Evolutionary conservation across 2,888 invertebrate species (phyloP).

Genomic region (Lasioglossum marginatum): DNA sequence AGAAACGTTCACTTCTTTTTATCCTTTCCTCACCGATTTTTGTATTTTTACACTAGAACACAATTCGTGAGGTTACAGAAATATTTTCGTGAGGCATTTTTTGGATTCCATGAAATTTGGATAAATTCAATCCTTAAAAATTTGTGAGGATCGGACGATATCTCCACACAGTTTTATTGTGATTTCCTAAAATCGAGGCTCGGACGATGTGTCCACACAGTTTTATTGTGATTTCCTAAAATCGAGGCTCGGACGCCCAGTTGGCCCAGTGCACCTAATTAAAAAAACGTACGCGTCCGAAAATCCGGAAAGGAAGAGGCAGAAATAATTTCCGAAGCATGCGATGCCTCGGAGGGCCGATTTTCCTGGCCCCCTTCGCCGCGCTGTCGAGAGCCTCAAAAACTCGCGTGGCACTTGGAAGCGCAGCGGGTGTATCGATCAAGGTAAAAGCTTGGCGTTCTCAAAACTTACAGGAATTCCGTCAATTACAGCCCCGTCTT

Average conservation of each 20-base stretch:
- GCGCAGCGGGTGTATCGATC: constrained; percentile 50
- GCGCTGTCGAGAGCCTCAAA: constrained; percentile 23
- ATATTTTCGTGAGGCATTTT: too few species aligned
- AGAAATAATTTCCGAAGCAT: background rate
- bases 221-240: too few species aligned
- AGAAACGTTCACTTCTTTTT: background rate
- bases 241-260: background rate
- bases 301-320: background rate
- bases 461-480: constrained; percentile 57
- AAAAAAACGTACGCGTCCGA: background rate
- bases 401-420: constrained; percentile 38
- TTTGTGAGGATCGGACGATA: background rate
- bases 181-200: too few species aligned
- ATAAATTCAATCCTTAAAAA: background rate
- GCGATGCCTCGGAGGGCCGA: background rate
- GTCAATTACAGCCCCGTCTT: constrained; percentile 62
- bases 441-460: constrained; percentile 53
- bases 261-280: too few species aligned
- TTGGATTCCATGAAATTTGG: too few species aligned
- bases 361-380: background rate
- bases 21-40: background rate
- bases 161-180: too few species aligned
- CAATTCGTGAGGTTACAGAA: too few species aligned
- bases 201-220: background rate
- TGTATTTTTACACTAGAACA: background rate